Conservation (phyloP, 1,140 invertebrate genomes). For the Vanessa atalanta region DNA sequence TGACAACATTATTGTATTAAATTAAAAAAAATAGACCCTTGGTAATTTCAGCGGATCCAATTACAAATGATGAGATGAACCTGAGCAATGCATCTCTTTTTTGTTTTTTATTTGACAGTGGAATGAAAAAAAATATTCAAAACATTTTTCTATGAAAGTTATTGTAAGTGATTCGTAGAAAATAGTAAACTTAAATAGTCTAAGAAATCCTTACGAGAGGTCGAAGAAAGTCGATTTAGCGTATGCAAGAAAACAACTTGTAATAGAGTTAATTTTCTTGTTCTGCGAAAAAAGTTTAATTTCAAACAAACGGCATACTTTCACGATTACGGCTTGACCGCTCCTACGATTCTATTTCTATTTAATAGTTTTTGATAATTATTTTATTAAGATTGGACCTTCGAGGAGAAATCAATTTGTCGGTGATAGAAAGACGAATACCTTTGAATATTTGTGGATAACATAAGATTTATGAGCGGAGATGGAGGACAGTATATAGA, state of each 20-base stretch:
- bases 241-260: constrained; percentile 6
- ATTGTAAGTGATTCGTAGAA: neutral
- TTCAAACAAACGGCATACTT: constrained; percentile 19
- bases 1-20: no score
- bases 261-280: constrained; percentile 24
- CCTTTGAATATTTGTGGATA: neutral
- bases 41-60: no score
- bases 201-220: constrained; percentile 4
- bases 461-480: no score
- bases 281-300: constrained; percentile 22
- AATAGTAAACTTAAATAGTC: neutral
- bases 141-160: no score
- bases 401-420: neutral
- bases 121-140: no score
- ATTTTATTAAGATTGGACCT: neutral
- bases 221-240: constrained; percentile 20
- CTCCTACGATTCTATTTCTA: constrained; percentile 3
- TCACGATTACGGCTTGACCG: constrained; percentile 18
- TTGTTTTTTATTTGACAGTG: no score
- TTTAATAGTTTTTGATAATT: constrained; percentile 8
- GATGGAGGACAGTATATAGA: no score
- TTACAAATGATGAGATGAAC: no score
- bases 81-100: no score
- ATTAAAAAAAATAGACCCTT: no score
- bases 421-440: neutral